Evolutionary conservation across 2,113 vertebrate genomes (phyloP), one percentile per base, ranked within the genome.

Genomic region (Actinemys pallida): DNA sequence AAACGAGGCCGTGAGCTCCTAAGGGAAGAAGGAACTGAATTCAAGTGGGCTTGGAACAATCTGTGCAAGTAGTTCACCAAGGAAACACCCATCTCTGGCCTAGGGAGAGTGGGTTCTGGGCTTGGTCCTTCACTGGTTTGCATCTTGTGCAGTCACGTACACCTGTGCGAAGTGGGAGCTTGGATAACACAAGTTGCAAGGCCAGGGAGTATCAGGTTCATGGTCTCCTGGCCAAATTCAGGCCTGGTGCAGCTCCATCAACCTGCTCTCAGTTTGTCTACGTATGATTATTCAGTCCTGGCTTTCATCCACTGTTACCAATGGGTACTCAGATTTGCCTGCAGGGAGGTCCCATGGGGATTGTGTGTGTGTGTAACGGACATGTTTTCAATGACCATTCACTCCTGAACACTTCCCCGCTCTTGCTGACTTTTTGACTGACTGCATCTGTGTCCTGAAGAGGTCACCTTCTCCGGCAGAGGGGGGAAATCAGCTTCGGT

Each of bases 261-360:
- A 5, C 35, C 35, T 39, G 19, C 10, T 76, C 39, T 47, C 72
- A 25, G 24, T 45, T 76, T 76, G 39, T 42, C 9, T 24, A n/a
- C 14, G 2, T 69, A 45, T 24, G 9, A 11, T 45, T 76, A 76
- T 24, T 76, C 75, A 42, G 4, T 12, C 42, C 75, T 47, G 75
- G 75, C 42, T 45, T 81, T 89, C 81, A 89, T 49, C 59, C 49
- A 5, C 10, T 82, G 47, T 17, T 47, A 17, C 49, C 2, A 4
- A 5, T 2, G 0, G 1, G 11, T 24, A 4, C 57, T 9, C n/a
- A 75, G 47, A 83, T 45, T 49, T 1, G 42, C 22, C 22, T 39
- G 0, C 0, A 20, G 53, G 50, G 1, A 80, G 50, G 27, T 27
- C 79, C 3, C 0, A 0, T 53, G 25, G 31, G 7, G 10, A 1